A percentile compares a stretch with the other conserved stretches of the same genome.
Conservation (phyloP, 2,797 vertebrate genomes). For the Semotilus atromaculatus region DNA sequence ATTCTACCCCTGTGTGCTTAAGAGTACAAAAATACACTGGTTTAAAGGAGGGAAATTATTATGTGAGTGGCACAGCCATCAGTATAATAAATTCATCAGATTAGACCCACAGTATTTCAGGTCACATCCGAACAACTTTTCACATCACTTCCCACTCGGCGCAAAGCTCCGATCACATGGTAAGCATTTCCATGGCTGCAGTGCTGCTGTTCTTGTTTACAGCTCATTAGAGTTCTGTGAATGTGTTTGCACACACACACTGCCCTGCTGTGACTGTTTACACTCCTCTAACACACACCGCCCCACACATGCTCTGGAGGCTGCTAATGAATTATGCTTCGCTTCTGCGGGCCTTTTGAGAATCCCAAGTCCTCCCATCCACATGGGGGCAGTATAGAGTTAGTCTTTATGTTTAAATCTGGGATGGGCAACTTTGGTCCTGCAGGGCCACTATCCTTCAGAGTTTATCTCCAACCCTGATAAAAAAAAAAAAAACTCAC, state of each 20-base stretch:
- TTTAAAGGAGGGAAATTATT: neutral
- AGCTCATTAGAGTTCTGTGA: constrained; percentile 36
- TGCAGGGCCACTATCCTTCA: neutral
- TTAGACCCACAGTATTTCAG: constrained; percentile 9
- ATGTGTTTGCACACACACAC: constrained; percentile 34
- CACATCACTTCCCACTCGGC: neutral
- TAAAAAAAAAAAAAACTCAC: neutral
- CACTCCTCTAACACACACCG: constrained; percentile 34
- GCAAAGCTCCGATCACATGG: neutral
- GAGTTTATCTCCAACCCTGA: neutral
- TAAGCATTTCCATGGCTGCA: constrained; percentile 36
- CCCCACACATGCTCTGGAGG: constrained; percentile 19
- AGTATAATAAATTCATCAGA: constrained; percentile 20
- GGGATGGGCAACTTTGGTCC: neutral
- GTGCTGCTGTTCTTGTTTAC: constrained; percentile 48
- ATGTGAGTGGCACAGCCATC: neutral
- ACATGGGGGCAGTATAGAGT: constrained; percentile 23
- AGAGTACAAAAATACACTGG: constrained; percentile 13
- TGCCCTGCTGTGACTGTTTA: constrained; percentile 50
- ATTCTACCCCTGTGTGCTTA: neutral
- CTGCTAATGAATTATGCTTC: constrained; percentile 26
- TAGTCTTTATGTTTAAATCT: constrained; percentile 8
- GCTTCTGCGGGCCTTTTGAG: neutral
- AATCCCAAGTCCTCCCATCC: constrained; percentile 19
- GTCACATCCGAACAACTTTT: constrained; percentile 6